These are phyloP conservation scores for Myotis myotis DNA, from an alignment of 2,797 vertebrate species.

Conservation along the genomic window DNA sequence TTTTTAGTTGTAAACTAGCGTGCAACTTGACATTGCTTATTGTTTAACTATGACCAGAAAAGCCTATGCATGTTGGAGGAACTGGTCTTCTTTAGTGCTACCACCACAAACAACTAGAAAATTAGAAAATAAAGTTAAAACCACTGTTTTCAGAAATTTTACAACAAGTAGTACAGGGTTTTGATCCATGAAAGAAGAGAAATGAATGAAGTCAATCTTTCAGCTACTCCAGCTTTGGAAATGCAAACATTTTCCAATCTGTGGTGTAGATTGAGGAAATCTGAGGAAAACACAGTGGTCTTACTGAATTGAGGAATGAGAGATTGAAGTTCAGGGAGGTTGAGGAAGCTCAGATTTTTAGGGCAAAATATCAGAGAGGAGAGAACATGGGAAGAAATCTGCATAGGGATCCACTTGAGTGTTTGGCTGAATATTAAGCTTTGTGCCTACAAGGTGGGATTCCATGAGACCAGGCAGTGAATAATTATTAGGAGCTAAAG, in stretches of 20 bases:
- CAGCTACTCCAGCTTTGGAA: background rate
- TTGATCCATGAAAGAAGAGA: slow-evolving; percentile 11
- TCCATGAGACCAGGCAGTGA: background rate
- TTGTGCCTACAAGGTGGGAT: background rate
- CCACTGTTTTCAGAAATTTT: background rate
- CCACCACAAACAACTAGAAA: background rate
- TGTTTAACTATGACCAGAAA: background rate
- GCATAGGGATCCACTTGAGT: background rate
- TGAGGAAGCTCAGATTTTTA: background rate
- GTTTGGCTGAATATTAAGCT: background rate
- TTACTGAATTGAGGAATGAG: background rate
- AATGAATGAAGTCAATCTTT: background rate
- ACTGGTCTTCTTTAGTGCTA: background rate
- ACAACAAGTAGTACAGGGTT: background rate
- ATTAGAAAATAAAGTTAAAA: background rate
- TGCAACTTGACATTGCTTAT: slow-evolving; percentile 14
- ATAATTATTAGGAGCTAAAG: background rate
- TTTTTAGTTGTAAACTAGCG: background rate
- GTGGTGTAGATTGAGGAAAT: background rate
- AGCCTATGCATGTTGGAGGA: background rate
- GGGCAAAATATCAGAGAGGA: background rate
- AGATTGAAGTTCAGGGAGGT: background rate
- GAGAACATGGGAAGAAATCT: background rate
- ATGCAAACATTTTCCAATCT: background rate
- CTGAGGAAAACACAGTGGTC: background rate